phyloP scores from a whole-genome alignment of 2,888 invertebrate species.

The Dasypolia templi region DNA sequence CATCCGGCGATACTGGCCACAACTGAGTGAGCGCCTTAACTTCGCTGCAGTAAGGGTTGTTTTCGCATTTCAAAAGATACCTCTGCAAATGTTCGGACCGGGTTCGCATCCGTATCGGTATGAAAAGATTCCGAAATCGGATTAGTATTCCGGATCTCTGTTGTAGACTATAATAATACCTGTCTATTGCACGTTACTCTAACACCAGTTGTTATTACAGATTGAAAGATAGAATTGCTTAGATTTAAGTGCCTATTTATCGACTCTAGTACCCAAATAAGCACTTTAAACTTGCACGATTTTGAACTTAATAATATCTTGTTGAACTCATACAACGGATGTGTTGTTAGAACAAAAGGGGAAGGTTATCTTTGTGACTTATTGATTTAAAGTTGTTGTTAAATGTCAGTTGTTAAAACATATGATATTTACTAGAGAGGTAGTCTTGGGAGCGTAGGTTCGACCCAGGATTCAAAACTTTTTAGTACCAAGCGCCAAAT shows the following conservation, averaged over 20 bases:
- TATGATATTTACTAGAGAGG: background rate
- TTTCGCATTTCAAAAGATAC: background rate
- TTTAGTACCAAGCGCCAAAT: background rate
- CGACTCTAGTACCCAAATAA: slow-evolving; percentile 15
- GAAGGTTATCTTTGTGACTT: slow-evolving; percentile 18
- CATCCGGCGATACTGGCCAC: too few species aligned
- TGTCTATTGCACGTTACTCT: background rate
- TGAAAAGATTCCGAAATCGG: background rate
- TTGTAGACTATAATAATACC: background rate
- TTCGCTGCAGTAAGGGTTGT: background rate
- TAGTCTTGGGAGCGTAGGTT: background rate
- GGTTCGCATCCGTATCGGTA: too few species aligned
- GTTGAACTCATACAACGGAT: slow-evolving; percentile 20
- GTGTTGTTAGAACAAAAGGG: slow-evolving; percentile 25
- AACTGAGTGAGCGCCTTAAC: too few species aligned
- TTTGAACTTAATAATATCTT: slow-evolving; percentile 48
- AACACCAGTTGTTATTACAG: slow-evolving; percentile 39
- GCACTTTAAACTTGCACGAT: slow-evolving; percentile 44
- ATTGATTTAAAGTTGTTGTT: slow-evolving; percentile 6
- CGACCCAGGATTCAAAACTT: too few species aligned
- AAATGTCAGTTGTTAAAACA: slow-evolving; percentile 48
- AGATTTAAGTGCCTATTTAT: slow-evolving; percentile 28
- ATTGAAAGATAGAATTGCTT: slow-evolving; percentile 27
- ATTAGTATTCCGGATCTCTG: background rate
- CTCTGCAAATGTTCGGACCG: background rate